A percentile compares a stretch with the other conserved stretches of the same genome.
Evolutionary conservation across 2,888 invertebrate genomes (phyloP).

Genomic region (Calliopum simillimum): DNA sequence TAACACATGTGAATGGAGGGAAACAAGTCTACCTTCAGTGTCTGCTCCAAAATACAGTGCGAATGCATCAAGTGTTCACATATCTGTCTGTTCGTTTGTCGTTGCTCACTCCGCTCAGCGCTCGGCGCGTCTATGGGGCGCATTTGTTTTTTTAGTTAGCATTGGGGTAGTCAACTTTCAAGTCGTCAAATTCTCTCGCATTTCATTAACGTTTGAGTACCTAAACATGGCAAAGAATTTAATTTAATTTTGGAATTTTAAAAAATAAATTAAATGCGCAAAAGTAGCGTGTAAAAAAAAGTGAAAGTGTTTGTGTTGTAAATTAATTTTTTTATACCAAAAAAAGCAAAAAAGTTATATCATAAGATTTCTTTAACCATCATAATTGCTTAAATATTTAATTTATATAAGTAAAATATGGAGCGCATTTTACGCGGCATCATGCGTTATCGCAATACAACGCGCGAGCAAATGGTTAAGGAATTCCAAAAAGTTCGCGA

Average conservation of each 20-base stretch:
- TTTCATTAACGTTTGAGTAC: not conserved
- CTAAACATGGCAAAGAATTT: too few species aligned
- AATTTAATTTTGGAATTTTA: too few species aligned
- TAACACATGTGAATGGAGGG: not conserved
- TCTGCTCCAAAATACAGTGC: too few species aligned
- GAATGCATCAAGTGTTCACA: too few species aligned
- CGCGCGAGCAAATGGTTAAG: slow-evolving; percentile 88
- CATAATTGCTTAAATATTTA: too few species aligned
- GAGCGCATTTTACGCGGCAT: slow-evolving; percentile 90
- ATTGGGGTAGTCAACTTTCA: slow-evolving; percentile 4
- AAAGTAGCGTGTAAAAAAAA: too few species aligned
- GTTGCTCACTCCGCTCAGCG: not conserved
- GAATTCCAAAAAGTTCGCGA: slow-evolving; percentile 91
- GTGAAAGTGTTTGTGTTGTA: too few species aligned
- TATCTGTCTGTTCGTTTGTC: too few species aligned
- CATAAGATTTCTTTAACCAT: too few species aligned
- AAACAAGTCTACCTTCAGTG: not conserved
- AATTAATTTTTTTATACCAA: too few species aligned
- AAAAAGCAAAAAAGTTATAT: too few species aligned
- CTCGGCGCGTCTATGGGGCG: slow-evolving; percentile 1
- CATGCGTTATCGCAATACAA: slow-evolving; percentile 86
- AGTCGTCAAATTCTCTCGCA: slow-evolving; percentile 1
- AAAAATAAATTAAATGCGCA: too few species aligned
- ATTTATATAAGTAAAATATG: slow-evolving; percentile 69
- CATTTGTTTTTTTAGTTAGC: slow-evolving; percentile 4